Evolutionary conservation across 2,888 invertebrate species (phyloP), one percentile per base, ranked within the genome.

Genomic region (Muschampia plurimacula): DNA sequence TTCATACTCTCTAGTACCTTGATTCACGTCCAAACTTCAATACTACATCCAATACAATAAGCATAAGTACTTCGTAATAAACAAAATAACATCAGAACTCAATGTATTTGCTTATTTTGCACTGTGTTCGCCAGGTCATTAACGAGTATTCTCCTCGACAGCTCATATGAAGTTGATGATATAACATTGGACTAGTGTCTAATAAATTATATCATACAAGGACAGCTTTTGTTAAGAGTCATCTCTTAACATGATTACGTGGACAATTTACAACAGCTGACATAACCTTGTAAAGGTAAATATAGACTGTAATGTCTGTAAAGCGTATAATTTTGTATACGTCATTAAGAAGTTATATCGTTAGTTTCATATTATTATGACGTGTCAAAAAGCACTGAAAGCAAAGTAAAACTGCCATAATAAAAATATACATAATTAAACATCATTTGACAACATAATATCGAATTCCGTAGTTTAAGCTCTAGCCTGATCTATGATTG

Each of bases 21-120:
- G 28, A 59, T 67, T 28, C 39, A 52, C 39, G 60, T 60, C 36
- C 62, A 39, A 62, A 52, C 12, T 62, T 60, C 60, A 68, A 69
- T 63, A 69, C 62, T 62, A 62, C 49, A 7, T 63, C 62, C 62
- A 52, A 68, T 68, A 62, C 60, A 66, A 57, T 52, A 67, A 67
- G 41, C 57, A 55, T 41, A 57, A 39, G 57, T 57, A 67, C 55
- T n/a, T 39, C 28, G 15, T 55, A 67, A 57, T 41, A 22, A 22
- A 41, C 4, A 67, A 12, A 12, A 46, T 12, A 15, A 52, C 22
- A 60, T 36, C 7, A 60, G 2, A 44, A 41, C 4, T 44, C 12
- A 67, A 44, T 6, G 36, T n/a, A 67, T 67, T 28, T 59, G 22
- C 28, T 57, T 41, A 66, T 7, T 49, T 49, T 15, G 52, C 52